Base-by-base conservation (phyloP, 2,888 invertebrate species). In the Dolichopus griseipennis region DNA sequence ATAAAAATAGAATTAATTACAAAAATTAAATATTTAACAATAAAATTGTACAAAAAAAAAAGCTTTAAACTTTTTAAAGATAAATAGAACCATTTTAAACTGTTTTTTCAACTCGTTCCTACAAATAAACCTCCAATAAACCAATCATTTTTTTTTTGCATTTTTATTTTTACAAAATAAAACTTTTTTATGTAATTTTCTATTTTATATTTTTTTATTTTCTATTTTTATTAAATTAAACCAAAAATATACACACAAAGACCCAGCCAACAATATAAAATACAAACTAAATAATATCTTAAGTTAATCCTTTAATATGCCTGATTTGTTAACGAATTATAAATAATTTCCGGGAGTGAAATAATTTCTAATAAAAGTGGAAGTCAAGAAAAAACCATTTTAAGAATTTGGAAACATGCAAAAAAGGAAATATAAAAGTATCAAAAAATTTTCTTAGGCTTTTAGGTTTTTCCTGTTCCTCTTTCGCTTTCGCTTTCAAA, bases 251-350 rank as follows among this genome's bases (percentile, higher is more conserved):
- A 27, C 52, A 27, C 52, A 52, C 1, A 52, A 52, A 52, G n/a
- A 9, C 9, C 52, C n/a, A n/a, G n/a, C n/a, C n/a, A n/a, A n/a
- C n/a, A 52, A 52, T 18, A 52, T 2, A 52, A 52, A 52, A 52
- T 12, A 18, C 18, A 52, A 52, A 52, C 52, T 41, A 52, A 52
- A 52, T 52, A 18, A 52, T n/a, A 2, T n/a, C n/a, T 52, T 18
- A 52, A 52, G 18, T 52, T 52, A 52, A 52, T 52, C 52, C 52
- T 52, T 52, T 52, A 52, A 52, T 52, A 52, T 18, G n/a, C 5
- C 52, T 52, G 52, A 52, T 52, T 52, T 52, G 52, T 52, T 52
- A 52, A 52, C 52, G 18, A 52, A 52, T 52, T 52, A 52, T 52
- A 52, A 12, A 52, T 2, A 52, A 37, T 37, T 8, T 37, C 37